phyloP scores from a whole-genome alignment of 2,888 invertebrate genomes.

The Pteria penguin region DNA sequence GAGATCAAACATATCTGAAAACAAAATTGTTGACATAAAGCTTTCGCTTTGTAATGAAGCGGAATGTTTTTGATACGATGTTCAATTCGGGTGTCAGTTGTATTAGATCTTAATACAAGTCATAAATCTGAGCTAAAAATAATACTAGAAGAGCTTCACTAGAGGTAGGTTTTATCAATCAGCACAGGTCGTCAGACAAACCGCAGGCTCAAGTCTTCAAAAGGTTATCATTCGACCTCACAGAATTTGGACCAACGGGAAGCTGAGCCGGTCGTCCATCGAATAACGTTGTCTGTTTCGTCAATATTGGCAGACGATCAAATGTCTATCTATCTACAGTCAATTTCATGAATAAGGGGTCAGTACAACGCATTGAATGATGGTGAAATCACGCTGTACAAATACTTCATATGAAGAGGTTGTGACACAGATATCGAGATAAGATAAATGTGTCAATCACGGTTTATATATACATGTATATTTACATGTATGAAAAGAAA shows the following conservation, averaged over 20 bases:
- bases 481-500: not conserved
- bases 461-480: not conserved
- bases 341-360: not conserved
- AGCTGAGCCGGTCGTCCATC: not conserved
- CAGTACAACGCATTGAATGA: not conserved
- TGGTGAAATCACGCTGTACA: not conserved
- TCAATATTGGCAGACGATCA: not conserved
- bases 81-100: too few species aligned
- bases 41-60: too few species aligned
- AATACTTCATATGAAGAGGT: not conserved
- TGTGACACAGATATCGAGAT: not conserved
- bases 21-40: too few species aligned
- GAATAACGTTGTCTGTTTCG: not conserved
- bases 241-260: not conserved
- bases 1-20: too few species aligned
- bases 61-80: too few species aligned
- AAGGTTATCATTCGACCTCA: not conserved
- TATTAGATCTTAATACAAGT: too few species aligned
- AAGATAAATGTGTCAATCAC: not conserved
- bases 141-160: too few species aligned
- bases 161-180: too few species aligned
- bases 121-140: too few species aligned
- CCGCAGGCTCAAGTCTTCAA: too few species aligned
- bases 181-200: too few species aligned
- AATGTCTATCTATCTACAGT: not conserved